Base-by-base conservation (phyloP, 2,113 vertebrate genomes). In the Phoenicopterus ruber region DNA sequence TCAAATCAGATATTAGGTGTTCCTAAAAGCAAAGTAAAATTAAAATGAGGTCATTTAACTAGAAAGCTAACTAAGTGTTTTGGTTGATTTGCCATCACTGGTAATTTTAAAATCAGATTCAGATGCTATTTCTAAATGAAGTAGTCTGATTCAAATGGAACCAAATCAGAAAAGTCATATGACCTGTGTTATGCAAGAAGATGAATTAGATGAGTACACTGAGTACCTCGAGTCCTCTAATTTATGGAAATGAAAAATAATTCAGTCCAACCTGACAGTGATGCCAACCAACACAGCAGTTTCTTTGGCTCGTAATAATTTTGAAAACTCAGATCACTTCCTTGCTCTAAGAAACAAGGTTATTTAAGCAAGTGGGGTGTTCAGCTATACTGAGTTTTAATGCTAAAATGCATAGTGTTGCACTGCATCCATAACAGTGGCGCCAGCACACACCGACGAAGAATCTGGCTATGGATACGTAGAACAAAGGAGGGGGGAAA, bases 1-100 rank as follows among this genome's bases (percentile, higher is more conserved):
- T 79, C 36, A 72, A 94, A 87, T 82, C 24, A 91, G 50, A 46
- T 86, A 88, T 55, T 81, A 59, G n/a, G 94, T 69, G 46, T 57
- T 74, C 24, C 55, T 89, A 67, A 89, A 85, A 89, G 21, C 14
- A 70, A 72, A 96, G 89, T 67, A 91, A 92, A 92, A 95, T 92
- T 87, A 74, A 86, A 93, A 87, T 82, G 25, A 93, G 54, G 58
- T 78, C 17, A 82, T 93, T 95, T 93, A 78, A 63, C 86, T 92
- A 76, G 63, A 90, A 94, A 91, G 42, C 32, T 70, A 88, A 6
- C 19, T 32, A 65, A 94, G 26, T 65, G 55, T 59, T 87, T 95
- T 91, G 18, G 52, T 91, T 95, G 83, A 91, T 79, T 91, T 8
- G 14, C 13, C 34, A 57, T 94, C 65, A 61, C 29, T 87, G 57